Base-by-base conservation (phyloP, 2,113 vertebrate species). In the Harpagus bidentatus region DNA sequence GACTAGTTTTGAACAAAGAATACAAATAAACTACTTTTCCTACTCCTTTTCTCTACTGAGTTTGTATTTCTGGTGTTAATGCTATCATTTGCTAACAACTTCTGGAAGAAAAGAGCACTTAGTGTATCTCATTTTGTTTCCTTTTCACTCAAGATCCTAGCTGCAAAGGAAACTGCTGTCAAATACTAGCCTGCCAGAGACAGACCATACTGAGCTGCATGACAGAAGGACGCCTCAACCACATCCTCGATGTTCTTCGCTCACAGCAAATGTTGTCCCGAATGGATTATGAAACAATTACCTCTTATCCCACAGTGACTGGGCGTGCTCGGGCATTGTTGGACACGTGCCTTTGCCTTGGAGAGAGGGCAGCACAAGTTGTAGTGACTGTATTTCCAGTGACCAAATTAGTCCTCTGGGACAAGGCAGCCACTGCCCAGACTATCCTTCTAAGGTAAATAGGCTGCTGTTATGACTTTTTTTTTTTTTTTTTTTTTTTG, bases 201-300 rank as follows among this genome's bases (percentile, higher is more conserved):
- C 98, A 98, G 79, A 74, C 63, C 66, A 98, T 98, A 23, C 85
- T 98, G 48, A 90, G 53, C 12, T 83, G 84, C 63, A 98, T 99
- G 98, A 98, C 98, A 11, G 98, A 98, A 74, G 98, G 98, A 17
- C 95, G 96, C 6, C 96, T 99, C 47, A 99, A 99, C 93, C 94
- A 96, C 29, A 50, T 98, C 38, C 93, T 99, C 0, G 98, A 99
- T 1, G 94, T 97, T 48, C 92, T 99, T 26, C 97, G 97, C 47
- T 96, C 98, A 0, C 91, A 93, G 56, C 94, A 92, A 19, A 72
- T 18, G 0, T 66, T 99, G 65, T 98, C 97, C 19, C 96, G 94
- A 10, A 48, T 48, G 88, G 98, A 97, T n/a, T 98, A 98, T 2
- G 98, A 99, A 63, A 81, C 76, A 19, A 98, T 99, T 53, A 86